Conservation (phyloP, 2,797 vertebrate genomes). For the Parauchenoglanis punctatus region DNA sequence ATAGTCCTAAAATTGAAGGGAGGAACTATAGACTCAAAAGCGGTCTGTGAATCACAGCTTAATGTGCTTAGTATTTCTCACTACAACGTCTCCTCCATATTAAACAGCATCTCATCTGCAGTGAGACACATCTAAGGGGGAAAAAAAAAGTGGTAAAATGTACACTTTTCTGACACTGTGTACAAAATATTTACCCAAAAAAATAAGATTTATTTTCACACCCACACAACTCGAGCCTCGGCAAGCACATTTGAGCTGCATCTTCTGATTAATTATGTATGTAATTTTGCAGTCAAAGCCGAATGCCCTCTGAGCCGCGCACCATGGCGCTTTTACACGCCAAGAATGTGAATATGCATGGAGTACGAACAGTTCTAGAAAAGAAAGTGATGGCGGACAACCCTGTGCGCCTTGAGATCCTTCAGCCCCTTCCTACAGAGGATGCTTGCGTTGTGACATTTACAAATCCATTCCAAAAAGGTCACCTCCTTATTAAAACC, state of each 20-base stretch:
- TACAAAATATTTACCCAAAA: slow-evolving; percentile 28
- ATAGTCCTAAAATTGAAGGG: not conserved
- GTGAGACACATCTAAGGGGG: not conserved
- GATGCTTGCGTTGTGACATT: slow-evolving; percentile 81
- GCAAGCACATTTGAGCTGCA: not conserved
- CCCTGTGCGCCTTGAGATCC: slow-evolving; percentile 11
- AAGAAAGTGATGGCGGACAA: slow-evolving; percentile 18
- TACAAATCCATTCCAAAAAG: slow-evolving; percentile 86
- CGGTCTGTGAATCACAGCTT: not conserved
- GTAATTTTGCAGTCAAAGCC: slow-evolving; percentile 38
- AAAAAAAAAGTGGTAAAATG: not conserved
- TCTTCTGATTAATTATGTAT: slow-evolving; percentile 46
- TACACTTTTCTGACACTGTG: not conserved
- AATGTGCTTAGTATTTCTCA: not conserved
- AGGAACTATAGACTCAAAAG: not conserved
- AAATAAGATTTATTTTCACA: slow-evolving; percentile 3
- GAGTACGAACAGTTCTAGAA: not conserved
- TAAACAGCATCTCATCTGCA: not conserved
- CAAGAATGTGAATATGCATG: slow-evolving; percentile 35
- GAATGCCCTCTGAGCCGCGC: slow-evolving; percentile 23
- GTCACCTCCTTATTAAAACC: slow-evolving; percentile 78
- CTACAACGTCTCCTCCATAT: not conserved
- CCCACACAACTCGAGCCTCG: not conserved
- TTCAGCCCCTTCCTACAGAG: slow-evolving; percentile 54
- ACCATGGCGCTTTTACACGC: slow-evolving; percentile 1